Evolutionary conservation across 2,888 invertebrate genomes (phyloP).

Genomic region (Melanostoma mellinum): DNA sequence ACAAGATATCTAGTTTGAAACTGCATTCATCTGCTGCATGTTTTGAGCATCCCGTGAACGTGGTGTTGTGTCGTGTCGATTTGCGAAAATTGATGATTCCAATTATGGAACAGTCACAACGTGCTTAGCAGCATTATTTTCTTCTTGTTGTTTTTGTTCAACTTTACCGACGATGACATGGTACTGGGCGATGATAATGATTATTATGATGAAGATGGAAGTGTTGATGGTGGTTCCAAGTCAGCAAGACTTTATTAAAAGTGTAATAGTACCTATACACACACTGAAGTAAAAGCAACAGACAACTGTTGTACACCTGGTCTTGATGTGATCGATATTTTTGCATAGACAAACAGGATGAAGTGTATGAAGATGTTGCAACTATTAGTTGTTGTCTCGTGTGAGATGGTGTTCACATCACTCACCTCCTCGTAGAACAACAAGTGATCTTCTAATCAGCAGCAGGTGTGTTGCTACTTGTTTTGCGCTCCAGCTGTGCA

Average conservation of each 20-base stretch:
- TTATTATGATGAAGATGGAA: constrained; percentile 63
- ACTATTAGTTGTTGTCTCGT: constrained; percentile 55
- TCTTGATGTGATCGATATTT: constrained; percentile 66
- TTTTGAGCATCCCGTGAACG: constrained; percentile 25
- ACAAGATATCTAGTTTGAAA: constrained; percentile 65
- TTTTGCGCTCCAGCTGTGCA: constrained; percentile 39
- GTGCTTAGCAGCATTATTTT: constrained; percentile 66
- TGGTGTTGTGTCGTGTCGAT: constrained; percentile 67
- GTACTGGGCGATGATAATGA: constrained; percentile 36
- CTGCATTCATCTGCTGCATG: constrained; percentile 52
- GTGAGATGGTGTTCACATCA: constrained; percentile 51
- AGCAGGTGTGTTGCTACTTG: constrained; percentile 66
- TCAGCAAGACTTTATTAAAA: constrained; percentile 67
- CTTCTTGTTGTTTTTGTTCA: constrained; percentile 28
- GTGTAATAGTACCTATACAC: constrained; percentile 33
- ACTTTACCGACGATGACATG: constrained; percentile 24
- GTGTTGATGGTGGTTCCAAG: constrained; percentile 64
- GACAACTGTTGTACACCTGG: constrained; percentile 50
- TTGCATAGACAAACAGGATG: constrained; percentile 63
- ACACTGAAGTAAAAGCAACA: constrained; percentile 11
- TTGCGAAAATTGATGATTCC: constrained; percentile 80
- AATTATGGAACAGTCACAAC: constrained; percentile 79
- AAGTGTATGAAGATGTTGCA: constrained; percentile 55
- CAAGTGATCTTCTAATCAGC: constrained; percentile 36
- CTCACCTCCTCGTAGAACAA: constrained; percentile 30